These are phyloP conservation scores for Nephrocerus scutellatus DNA, from an alignment of 2,888 invertebrate species.

Conservation along the genomic window DNA sequence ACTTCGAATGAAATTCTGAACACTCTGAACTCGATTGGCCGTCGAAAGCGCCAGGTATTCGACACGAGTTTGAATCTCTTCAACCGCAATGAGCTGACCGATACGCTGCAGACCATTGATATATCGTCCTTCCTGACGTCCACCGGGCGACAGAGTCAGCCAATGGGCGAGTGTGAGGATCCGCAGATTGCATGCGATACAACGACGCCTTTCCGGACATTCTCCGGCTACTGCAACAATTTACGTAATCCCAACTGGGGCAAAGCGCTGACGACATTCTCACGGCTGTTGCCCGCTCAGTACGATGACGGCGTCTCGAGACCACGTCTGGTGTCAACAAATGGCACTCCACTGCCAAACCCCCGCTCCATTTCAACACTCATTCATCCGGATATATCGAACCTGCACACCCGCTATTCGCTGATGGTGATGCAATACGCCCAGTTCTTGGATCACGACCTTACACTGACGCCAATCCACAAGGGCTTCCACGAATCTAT, in stretches of 20 bases:
- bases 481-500: conserved; percentile 87
- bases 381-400: conserved; percentile 87
- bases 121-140: conserved; percentile 62
- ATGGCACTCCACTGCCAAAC: conserved; percentile 73
- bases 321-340: conserved; percentile 66
- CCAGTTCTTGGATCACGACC: conserved; percentile 89
- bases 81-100: conserved; percentile 61
- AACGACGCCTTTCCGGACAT: conserved; percentile 59
- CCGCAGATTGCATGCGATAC: conserved; percentile 64
- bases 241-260: conserved; percentile 74
- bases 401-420: conserved; percentile 79
- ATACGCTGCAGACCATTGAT: conserved; percentile 72
- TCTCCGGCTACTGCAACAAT: conserved; percentile 84
- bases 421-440: conserved; percentile 94
- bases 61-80: conserved; percentile 54
- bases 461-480: conserved; percentile 89
- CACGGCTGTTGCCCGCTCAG: conserved; percentile 73
- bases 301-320: conserved; percentile 86
- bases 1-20: conserved; percentile 81
- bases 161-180: conserved; percentile 59
- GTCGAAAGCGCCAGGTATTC: conserved; percentile 68
- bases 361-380: conserved; percentile 79
- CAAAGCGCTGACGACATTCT: conserved; percentile 77
- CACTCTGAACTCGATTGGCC: conserved; percentile 48
- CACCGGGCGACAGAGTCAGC: conserved; percentile 23